A percentile compares a stretch with the other conserved stretches of the same genome.
These are phyloP conservation scores for Danaus plexippus DNA, from an alignment of 1,140 invertebrate genomes.

Conservation along the genomic window DNA sequence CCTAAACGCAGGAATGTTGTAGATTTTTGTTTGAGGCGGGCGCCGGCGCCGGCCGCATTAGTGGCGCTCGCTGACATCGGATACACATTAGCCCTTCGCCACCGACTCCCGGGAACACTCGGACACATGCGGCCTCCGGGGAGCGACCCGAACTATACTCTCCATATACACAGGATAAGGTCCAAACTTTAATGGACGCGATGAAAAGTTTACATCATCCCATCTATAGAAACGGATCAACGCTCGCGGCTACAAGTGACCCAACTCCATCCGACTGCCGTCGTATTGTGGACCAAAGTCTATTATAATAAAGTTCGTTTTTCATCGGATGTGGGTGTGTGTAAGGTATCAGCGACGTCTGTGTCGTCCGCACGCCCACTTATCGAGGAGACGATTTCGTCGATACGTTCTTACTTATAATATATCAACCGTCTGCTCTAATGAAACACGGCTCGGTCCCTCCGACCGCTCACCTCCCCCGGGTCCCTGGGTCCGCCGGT, in stretches of 20 bases:
- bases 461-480: conserved; percentile 12
- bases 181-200: not conserved
- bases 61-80: conserved; percentile 44
- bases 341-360: conserved; percentile 7
- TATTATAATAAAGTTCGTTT: conserved; percentile 5
- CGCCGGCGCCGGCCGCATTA: conserved; percentile 67
- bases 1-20: conserved; percentile 64
- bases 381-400: conserved; percentile 59
- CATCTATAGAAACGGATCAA: too few species aligned
- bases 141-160: conserved; percentile 6
- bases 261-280: too few species aligned
- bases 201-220: not conserved
- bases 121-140: not conserved
- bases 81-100: conserved; percentile 52
- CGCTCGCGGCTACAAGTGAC: too few species aligned
- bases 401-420: conserved; percentile 55
- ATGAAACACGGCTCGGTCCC: conserved; percentile 29
- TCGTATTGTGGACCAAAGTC: too few species aligned
- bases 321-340: not conserved
- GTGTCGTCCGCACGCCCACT: conserved; percentile 46
- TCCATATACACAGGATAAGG: not conserved
- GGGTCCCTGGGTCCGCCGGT: conserved; percentile 3
- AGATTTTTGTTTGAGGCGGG: conserved; percentile 57
- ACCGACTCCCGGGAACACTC: not conserved
- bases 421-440: conserved; percentile 48